Evolutionary conservation across 1,140 invertebrate species (phyloP).

Genomic region (Colletes gigas): DNA sequence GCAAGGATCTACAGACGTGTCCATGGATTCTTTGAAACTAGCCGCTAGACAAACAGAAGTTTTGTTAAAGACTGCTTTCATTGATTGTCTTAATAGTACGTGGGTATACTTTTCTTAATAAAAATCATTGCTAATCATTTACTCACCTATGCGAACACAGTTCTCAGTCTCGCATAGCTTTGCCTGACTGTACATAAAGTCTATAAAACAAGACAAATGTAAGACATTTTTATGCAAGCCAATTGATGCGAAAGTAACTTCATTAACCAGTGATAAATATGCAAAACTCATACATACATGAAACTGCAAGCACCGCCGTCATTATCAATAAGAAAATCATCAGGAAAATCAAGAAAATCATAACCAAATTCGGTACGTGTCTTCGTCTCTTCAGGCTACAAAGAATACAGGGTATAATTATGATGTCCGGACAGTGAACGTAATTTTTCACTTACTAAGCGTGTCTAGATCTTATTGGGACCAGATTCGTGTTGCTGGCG

Average conservation of each 20-base stretch:
- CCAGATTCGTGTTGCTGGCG: slow-evolving; percentile 70
- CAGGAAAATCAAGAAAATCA: slow-evolving; percentile 51
- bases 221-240: no score
- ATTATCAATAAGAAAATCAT: slow-evolving; percentile 42
- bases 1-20: slow-evolving; percentile 76
- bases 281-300: slow-evolving; percentile 65
- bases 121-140: no score
- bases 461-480: slow-evolving; percentile 72
- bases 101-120: background rate
- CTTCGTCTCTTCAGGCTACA: slow-evolving; percentile 66
- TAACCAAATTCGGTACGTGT: slow-evolving; percentile 35
- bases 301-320: slow-evolving; percentile 61
- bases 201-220: slow-evolving; percentile 38
- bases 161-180: slow-evolving; percentile 73
- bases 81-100: background rate
- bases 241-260: background rate
- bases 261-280: background rate
- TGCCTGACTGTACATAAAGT: slow-evolving; percentile 42
- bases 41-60: slow-evolving; percentile 68
- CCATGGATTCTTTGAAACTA: slow-evolving; percentile 79
- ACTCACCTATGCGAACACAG: slow-evolving; percentile 76
- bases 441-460: slow-evolving; percentile 68
- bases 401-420: slow-evolving; percentile 31
- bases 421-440: background rate
- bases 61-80: background rate